phyloP scores from a whole-genome alignment of 2,888 invertebrate genomes.

The Dusona sp. region DNA sequence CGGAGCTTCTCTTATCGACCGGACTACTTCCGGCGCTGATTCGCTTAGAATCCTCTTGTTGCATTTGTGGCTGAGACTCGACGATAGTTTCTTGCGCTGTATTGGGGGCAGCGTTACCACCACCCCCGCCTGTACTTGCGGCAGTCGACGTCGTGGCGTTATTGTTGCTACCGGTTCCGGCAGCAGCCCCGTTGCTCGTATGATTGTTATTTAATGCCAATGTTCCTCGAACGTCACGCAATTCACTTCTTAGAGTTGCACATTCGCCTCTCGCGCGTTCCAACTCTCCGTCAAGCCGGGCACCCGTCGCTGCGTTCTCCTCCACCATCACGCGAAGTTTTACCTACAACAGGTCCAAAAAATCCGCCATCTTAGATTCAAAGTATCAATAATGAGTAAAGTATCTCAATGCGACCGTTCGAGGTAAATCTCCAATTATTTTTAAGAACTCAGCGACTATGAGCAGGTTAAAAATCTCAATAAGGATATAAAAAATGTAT shows the following conservation, averaged over 20 bases:
- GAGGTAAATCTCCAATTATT: too few species aligned
- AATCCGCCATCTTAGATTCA: background rate
- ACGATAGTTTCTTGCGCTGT: constrained; percentile 77
- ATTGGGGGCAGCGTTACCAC: constrained; percentile 70
- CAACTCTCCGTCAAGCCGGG: constrained; percentile 87
- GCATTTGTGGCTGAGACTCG: constrained; percentile 73
- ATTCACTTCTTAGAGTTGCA: constrained; percentile 85
- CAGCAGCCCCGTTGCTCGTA: constrained; percentile 72
- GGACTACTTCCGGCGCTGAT: constrained; percentile 82
- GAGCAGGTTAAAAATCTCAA: too few species aligned
- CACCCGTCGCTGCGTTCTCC: constrained; percentile 88
- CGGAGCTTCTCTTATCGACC: constrained; percentile 82
- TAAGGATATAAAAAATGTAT: too few species aligned
- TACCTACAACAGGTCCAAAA: constrained; percentile 85
- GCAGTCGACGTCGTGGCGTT: constrained; percentile 75
- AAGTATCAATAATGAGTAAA: too few species aligned
- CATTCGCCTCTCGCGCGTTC: constrained; percentile 88
- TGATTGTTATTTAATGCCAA: constrained; percentile 80
- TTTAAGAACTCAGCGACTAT: too few species aligned
- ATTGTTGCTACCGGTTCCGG: constrained; percentile 82
- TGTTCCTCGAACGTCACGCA: constrained; percentile 86
- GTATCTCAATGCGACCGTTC: too few species aligned
- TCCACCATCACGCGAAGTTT: constrained; percentile 96
- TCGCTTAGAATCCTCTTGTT: constrained; percentile 77
- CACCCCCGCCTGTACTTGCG: constrained; percentile 71